Percentiles rank a stretch among this genome's conserved stretches.
phyloP scores from a whole-genome alignment of 2,113 vertebrate genomes.

The Bombycilla garrulus region DNA sequence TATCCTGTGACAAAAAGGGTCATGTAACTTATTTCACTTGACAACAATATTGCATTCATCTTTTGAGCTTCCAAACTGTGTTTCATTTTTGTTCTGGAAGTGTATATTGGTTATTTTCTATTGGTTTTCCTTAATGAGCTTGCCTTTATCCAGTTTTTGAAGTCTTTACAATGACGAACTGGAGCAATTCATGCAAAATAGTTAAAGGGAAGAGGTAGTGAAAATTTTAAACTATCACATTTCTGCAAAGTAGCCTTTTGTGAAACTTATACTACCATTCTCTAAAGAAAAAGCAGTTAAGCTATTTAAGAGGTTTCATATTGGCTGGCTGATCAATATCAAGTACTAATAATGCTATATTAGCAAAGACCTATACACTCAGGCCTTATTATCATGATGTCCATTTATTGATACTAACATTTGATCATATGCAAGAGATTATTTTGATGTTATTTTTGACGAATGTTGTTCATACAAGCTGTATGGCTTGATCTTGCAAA shows the following conservation, averaged over 20 bases:
- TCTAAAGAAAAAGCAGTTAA: not conserved
- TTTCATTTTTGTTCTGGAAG: not conserved
- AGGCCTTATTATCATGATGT: not conserved
- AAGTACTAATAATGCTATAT: not conserved
- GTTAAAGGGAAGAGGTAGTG: not conserved
- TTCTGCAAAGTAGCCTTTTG: not conserved
- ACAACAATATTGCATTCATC: not conserved
- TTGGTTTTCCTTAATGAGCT: not conserved
- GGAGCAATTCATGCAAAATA: not conserved
- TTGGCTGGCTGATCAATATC: not conserved
- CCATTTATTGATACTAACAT: slow-evolving; percentile 4
- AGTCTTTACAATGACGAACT: fast-evolving
- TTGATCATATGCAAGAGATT: slow-evolving; percentile 11
- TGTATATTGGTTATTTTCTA: not conserved
- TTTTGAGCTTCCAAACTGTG: not conserved
- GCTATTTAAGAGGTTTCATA: not conserved
- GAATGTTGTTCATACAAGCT: not conserved
- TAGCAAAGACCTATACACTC: not conserved
- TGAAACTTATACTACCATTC: not conserved
- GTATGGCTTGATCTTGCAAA: slow-evolving; percentile 27
- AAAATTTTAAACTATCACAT: not conserved
- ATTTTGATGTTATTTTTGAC: slow-evolving; percentile 25
- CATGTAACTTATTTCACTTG: not conserved
- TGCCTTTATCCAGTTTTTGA: not conserved
- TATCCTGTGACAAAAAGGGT: not conserved